Evolutionary conservation across 2,113 vertebrate genomes (phyloP), one percentile per base, ranked within the genome.

Genomic region (Sylvicapra grimmia): DNA sequence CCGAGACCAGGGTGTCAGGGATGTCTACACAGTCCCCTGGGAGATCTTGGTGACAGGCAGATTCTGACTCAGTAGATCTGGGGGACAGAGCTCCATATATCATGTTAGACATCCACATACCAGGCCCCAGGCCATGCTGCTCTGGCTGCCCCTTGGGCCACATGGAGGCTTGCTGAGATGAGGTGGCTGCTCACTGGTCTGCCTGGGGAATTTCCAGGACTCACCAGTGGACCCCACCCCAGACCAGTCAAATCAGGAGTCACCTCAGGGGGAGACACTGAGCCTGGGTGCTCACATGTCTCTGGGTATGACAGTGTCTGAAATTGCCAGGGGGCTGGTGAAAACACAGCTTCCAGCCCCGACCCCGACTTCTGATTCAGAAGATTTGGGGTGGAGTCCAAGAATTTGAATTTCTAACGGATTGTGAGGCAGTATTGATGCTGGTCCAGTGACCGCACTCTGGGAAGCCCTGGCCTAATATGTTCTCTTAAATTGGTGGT

Each of bases 271-370:
- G 23, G 5, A 12, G n/a, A 21, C 2, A 4, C 51, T 63, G 36
- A 16, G 19, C 25, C 5, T 21, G 8, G 19, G 16, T 6, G 61
- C 59, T 77, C 21, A 1, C 1, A 1, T 4, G 33, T 21, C 29
- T 3, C 9, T 18, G 51, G 53, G 80, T 11, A 5, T 13, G 25
- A 21, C 16, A 9, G 18, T 0, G 0, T 0, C 4, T 36, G 12
- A 56, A 36, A 12, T 21, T 3, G 6, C 31, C 14, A 1, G 25
- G 47, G 44, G 31, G 9, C 5, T 90, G 27, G 18, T 53, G 27
- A 49, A 53, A 68, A 63, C 89, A 19, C 31, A 18, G 16, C 44
- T 27, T 40, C 33, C 44, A 49, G 16, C n/a, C 61, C 56, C 6
- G 7, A 10, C n/a, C 31, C 58, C 4, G 13, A 36, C 15, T 93